These are phyloP conservation scores for Agrochola litura DNA, from an alignment of 2,888 invertebrate species.

Conservation along the genomic window DNA sequence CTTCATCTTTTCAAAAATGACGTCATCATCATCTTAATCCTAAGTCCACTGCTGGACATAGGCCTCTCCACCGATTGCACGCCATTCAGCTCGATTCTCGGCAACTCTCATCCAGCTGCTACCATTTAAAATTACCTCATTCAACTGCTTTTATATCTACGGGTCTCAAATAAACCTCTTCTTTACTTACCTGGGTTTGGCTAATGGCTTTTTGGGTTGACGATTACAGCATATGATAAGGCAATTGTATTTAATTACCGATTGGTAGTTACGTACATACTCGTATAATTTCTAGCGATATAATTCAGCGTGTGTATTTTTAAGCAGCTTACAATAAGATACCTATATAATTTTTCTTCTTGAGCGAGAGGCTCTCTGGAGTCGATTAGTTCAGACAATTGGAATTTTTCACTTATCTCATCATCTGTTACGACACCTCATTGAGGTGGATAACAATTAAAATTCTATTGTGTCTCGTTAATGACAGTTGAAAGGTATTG, in stretches of 20 bases:
- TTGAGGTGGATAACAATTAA: too few species aligned
- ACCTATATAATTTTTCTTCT: neutral
- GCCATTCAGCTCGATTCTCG: neutral
- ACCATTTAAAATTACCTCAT: neutral
- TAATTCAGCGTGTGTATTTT: neutral
- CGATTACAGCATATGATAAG: too few species aligned
- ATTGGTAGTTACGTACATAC: too few species aligned
- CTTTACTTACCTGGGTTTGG: neutral
- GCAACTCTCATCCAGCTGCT: neutral
- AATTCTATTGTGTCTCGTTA: too few species aligned
- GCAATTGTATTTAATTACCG: neutral
- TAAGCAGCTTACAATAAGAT: neutral
- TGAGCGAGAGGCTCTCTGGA: neutral
- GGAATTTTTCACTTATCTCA: too few species aligned
- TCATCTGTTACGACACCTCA: too few species aligned
- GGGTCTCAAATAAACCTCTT: neutral
- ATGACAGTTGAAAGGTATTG: too few species aligned
- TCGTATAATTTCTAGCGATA: neutral
- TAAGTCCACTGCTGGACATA: neutral
- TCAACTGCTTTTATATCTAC: neutral
- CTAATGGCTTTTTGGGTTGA: neutral
- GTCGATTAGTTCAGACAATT: neutral
- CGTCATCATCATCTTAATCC: neutral
- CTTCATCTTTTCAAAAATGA: neutral
- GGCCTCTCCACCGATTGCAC: neutral